Conservation (phyloP, 2,888 invertebrate species). For the Coecobrya sp. region DNA sequence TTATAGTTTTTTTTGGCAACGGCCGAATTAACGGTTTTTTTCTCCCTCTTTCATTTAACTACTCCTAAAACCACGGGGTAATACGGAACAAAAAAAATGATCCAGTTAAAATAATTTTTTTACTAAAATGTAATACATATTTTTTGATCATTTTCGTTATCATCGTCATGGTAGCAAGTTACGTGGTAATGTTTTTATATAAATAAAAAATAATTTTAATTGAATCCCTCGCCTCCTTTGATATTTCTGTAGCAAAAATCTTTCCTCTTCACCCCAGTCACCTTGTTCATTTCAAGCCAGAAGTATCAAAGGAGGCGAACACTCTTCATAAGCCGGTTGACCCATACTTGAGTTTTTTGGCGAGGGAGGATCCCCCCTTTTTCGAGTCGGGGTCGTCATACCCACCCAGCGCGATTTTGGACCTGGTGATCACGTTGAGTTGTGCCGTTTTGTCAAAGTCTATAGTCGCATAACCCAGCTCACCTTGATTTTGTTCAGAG, state of each 20-base stretch:
- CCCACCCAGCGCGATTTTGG: constrained; percentile 85
- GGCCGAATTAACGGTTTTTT: too few species aligned
- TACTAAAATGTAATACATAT: background rate
- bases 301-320: constrained; percentile 82
- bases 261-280: background rate
- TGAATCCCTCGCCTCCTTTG: constrained; percentile 75
- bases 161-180: background rate
- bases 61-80: too few species aligned
- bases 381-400: constrained; percentile 77
- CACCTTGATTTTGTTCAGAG: constrained; percentile 72
- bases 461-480: constrained; percentile 94
- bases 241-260: constrained; percentile 60
- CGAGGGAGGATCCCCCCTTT: constrained; percentile 19
- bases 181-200: background rate
- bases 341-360: constrained; percentile 72
- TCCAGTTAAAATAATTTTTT: too few species aligned
- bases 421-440: constrained; percentile 88
- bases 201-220: background rate
- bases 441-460: constrained; percentile 98
- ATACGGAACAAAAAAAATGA: too few species aligned
- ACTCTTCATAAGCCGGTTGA: constrained; percentile 78
- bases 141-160: background rate
- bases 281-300: constrained; percentile 60
- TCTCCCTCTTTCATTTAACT: too few species aligned
- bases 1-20: background rate